Conservation (phyloP, 2,113 vertebrate species). For the Otocyon megalotis region DNA sequence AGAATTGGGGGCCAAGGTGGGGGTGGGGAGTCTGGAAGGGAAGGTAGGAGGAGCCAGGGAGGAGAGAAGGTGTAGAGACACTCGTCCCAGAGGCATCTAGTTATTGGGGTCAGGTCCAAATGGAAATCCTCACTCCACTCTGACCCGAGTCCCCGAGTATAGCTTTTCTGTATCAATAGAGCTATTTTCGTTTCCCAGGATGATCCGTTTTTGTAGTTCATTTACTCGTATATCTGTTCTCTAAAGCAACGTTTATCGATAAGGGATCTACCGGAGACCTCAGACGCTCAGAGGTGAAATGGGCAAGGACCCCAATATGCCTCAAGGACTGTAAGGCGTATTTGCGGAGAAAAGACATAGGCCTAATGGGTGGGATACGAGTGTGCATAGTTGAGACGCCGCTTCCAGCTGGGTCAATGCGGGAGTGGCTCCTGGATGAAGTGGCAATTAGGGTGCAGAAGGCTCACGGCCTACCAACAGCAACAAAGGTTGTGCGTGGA, state of each 20-base stretch:
- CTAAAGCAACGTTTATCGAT: not conserved
- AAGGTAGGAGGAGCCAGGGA: not conserved
- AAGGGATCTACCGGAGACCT: not conserved
- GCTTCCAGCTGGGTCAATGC: not conserved
- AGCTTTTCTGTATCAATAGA: not conserved
- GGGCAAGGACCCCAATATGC: not conserved
- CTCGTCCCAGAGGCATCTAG: not conserved
- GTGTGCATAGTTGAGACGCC: not conserved
- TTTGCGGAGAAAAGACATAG: not conserved
- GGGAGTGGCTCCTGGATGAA: slow-evolving; percentile 34
- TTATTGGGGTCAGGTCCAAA: not conserved
- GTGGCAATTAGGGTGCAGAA: not conserved
- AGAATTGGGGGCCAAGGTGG: not conserved
- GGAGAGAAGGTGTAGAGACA: not conserved
- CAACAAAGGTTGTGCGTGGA: not conserved
- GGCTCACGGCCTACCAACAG: not conserved
- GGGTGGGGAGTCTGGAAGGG: not conserved
- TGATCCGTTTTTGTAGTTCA: not conserved
- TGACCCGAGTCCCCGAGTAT: not conserved
- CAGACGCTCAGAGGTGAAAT: not conserved
- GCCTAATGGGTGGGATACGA: not conserved
- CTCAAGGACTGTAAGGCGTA: not conserved
- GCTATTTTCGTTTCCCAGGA: not conserved
- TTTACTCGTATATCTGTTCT: not conserved
- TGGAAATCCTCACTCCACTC: not conserved